Conservation (phyloP, 1,140 invertebrate genomes). For the Druon quercuslanigerum region DNA sequence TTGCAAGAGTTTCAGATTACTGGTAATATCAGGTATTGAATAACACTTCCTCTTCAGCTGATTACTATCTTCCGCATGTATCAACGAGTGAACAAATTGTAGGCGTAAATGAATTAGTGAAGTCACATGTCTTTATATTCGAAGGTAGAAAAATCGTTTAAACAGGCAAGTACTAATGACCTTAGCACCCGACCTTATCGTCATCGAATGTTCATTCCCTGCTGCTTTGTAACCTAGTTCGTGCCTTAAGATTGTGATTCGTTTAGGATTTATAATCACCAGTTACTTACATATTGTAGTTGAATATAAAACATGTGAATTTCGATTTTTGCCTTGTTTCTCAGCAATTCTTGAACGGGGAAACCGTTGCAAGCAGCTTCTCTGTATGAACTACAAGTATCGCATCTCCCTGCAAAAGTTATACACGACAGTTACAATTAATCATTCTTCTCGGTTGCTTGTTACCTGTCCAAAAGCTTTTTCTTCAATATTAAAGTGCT, state of each 20-base stretch:
- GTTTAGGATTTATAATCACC: not conserved
- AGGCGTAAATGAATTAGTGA: too few relatives aligned
- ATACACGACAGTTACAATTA: not conserved
- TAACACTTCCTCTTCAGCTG: too few relatives aligned
- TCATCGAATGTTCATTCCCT: conserved; percentile 28
- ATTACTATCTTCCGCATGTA: too few relatives aligned
- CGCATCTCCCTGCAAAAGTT: not conserved
- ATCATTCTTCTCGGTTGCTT: too few relatives aligned
- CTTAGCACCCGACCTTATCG: conserved; percentile 21
- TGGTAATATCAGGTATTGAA: not conserved
- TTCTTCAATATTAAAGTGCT: too few relatives aligned
- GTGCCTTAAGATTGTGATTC: conserved; percentile 16
- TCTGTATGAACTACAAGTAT: conserved; percentile 12
- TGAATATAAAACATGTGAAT: conserved; percentile 18
- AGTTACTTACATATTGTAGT: conserved; percentile 1
- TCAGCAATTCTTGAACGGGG: not conserved
- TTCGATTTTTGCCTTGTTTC: conserved; percentile 3
- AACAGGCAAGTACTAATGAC: conserved; percentile 17
- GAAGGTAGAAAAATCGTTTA: conserved; percentile 15
- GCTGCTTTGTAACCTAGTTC: conserved; percentile 29
- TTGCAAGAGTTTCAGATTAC: not conserved
- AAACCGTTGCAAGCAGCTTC: conserved; percentile 3
- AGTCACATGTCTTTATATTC: not conserved
- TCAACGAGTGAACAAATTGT: too few relatives aligned
- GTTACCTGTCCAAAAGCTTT: too few relatives aligned